Conservation (phyloP, 2,113 vertebrate genomes). For the Xenopus tropicalis region UCB_Xtro_10.0 CM004451.2:65494501-65495000, state of each 20-base stretch:
- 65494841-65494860: constrained; percentile 80
- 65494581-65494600: constrained; percentile 57
- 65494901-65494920: constrained; percentile 71
- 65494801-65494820: constrained; percentile 74
- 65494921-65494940: constrained; percentile 94
- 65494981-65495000: constrained; percentile 84
- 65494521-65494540: not conserved
- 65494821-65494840: constrained; percentile 85
- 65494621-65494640: constrained; percentile 63
- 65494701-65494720: constrained; percentile 91
- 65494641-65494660: constrained; percentile 69
- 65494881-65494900: constrained; percentile 89
- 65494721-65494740: constrained; percentile 88
- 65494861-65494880: constrained; percentile 81
- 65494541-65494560: constrained; percentile 35
- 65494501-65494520: constrained; percentile 10
- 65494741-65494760: constrained; percentile 74
- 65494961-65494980: constrained; percentile 85
- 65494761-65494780: constrained; percentile 78
- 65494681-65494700: constrained; percentile 69
- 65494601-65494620: constrained; percentile 61
- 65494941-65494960: constrained; percentile 87
- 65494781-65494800: constrained; percentile 72
- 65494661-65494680: constrained; percentile 63
- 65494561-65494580: constrained; percentile 52